Conservation (phyloP, 2,888 invertebrate genomes). For the Linnaemya tessellans region DNA sequence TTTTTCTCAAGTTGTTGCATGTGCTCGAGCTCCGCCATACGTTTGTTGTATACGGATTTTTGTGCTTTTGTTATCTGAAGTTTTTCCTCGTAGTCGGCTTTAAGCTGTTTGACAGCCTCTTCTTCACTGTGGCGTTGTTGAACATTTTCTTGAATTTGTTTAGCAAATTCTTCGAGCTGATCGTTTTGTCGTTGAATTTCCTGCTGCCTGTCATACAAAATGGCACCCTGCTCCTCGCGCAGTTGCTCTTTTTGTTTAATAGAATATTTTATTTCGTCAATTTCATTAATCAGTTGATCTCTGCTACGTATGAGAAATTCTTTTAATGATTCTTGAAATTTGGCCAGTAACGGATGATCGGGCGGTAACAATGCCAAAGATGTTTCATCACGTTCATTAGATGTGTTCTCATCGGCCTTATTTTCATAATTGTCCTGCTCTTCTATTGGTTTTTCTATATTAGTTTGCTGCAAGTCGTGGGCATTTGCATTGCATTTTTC, state of each 20-base stretch:
- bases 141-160: slow-evolving; percentile 80
- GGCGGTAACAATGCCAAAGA: slow-evolving; percentile 84
- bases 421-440: slow-evolving; percentile 72
- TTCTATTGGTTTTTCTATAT: not conserved
- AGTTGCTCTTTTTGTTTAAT: slow-evolving; percentile 78
- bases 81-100: slow-evolving; percentile 81
- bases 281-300: slow-evolving; percentile 87
- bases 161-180: slow-evolving; percentile 83
- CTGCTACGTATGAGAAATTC: slow-evolving; percentile 87
- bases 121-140: slow-evolving; percentile 70
- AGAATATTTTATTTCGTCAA: slow-evolving; percentile 86
- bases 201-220: slow-evolving; percentile 84
- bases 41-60: slow-evolving; percentile 78
- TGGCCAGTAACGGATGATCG: slow-evolving; percentile 89
- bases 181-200: slow-evolving; percentile 84
- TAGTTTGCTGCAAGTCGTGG: not conserved
- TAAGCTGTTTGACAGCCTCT: slow-evolving; percentile 77
- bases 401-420: slow-evolving; percentile 9
- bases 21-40: slow-evolving; percentile 79
- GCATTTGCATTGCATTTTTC: not conserved
- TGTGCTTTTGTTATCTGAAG: slow-evolving; percentile 75
- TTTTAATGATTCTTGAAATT: slow-evolving; percentile 88
- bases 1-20: slow-evolving; percentile 80
- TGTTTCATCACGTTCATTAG: slow-evolving; percentile 66
- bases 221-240: slow-evolving; percentile 83